A percentile compares a stretch with the other conserved stretches of the same genome.
Conservation (phyloP, 2,113 vertebrate genomes). For the Bungarus multicinctus region DNA sequence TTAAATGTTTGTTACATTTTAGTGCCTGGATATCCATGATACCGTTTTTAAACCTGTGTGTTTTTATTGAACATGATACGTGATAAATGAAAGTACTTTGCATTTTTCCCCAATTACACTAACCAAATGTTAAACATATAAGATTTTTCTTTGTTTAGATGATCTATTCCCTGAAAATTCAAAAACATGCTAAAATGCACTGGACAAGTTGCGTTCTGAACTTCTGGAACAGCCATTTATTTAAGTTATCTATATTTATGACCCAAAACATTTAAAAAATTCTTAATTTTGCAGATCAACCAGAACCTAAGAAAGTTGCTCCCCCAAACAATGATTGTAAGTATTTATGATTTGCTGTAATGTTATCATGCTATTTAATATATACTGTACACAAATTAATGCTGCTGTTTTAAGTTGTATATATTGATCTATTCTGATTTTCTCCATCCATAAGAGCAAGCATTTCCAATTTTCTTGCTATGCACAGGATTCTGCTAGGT, state of each 20-base stretch:
- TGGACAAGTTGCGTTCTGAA: conserved; percentile 61
- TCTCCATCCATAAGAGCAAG: not conserved
- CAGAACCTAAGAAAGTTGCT: conserved; percentile 98
- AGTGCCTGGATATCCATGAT: conserved; percentile 58
- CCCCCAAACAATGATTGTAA: conserved; percentile 91
- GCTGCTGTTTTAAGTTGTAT: not conserved
- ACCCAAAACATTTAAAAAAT: conserved; percentile 58
- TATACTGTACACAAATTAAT: not conserved
- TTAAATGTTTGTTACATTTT: conserved; percentile 63
- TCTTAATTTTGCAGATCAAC: conserved; percentile 90
- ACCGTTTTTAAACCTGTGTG: conserved; percentile 58
- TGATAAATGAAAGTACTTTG: conserved; percentile 47
- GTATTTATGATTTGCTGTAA: conserved; percentile 52
- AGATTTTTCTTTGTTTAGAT: conserved; percentile 68
- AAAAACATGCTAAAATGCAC: conserved; percentile 57
- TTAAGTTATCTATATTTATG: conserved; percentile 27
- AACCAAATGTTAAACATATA: conserved; percentile 59
- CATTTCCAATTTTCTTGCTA: not conserved
- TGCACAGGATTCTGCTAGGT: not conserved
- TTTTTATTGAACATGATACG: conserved; percentile 45
- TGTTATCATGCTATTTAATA: not conserved
- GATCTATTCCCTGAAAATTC: conserved; percentile 61
- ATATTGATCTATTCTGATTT: not conserved
- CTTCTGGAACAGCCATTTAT: conserved; percentile 50
- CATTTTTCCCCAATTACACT: conserved; percentile 58